phyloP scores from a whole-genome alignment of 2,888 invertebrate genomes.

The Drosophila vallismaia region DNA sequence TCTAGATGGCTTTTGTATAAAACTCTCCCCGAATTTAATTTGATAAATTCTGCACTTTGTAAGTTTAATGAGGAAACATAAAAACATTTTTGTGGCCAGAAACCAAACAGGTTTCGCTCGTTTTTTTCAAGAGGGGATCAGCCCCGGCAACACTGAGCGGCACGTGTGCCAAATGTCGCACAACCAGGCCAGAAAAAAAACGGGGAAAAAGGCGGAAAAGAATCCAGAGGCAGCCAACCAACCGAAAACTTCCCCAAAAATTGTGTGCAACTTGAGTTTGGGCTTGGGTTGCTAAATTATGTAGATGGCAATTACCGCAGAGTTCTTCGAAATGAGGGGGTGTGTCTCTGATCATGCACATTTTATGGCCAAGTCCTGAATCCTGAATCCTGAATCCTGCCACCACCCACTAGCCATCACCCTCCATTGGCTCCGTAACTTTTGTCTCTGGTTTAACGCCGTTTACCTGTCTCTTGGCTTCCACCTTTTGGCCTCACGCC shows the following conservation, averaged over 20 bases:
- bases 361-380: conserved; percentile 15
- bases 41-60: neutral
- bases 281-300: conserved; percentile 30
- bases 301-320: conserved; percentile 39
- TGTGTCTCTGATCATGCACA: conserved; percentile 20
- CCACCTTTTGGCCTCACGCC: conserved; percentile 9
- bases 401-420: neutral
- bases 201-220: neutral
- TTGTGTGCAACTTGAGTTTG: conserved; percentile 33
- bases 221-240: conserved; percentile 6
- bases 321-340: neutral
- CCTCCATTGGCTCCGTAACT: neutral
- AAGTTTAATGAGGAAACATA: neutral
- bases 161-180: conserved; percentile 41
- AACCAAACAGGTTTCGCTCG: no score
- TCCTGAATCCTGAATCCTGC: no score
- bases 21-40: neutral
- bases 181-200: neutral
- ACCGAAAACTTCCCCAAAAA: conserved; percentile 53
- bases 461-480: conserved; percentile 9
- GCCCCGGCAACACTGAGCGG: no score
- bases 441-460: neutral
- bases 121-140: no score
- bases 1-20: neutral
- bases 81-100: no score